Evolutionary conservation across 1,140 invertebrate genomes (phyloP).

Genomic region (Agrilus planipennis): DNA sequence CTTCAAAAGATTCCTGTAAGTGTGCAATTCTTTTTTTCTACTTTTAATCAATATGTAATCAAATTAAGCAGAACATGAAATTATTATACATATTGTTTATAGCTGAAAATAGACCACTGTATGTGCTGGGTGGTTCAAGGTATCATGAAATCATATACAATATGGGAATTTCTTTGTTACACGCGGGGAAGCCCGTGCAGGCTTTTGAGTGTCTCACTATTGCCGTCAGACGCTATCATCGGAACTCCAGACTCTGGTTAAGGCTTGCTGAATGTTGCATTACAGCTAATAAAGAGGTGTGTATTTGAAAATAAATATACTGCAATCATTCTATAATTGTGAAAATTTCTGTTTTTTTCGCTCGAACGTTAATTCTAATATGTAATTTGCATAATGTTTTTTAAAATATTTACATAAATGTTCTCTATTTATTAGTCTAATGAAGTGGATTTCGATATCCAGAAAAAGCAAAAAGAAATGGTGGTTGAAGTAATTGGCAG

Average conservation of each 20-base stretch:
- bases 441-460: conserved; percentile 51
- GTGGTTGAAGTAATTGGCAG: conserved; percentile 49
- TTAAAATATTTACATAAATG: too few relatives aligned
- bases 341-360: too few relatives aligned
- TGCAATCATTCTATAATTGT: too few relatives aligned
- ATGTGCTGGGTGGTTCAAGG: conserved; percentile 44
- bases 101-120: conserved; percentile 37
- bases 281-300: conserved; percentile 53
- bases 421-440: conserved; percentile 54
- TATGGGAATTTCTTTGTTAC: conserved; percentile 74
- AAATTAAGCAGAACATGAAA: neutral
- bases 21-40: neutral
- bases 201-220: conserved; percentile 90
- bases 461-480: conserved; percentile 47
- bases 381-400: too few relatives aligned
- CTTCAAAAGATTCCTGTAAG: conserved; percentile 17
- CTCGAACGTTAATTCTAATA: too few relatives aligned
- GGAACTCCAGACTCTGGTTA: conserved; percentile 83
- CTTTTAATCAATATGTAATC: neutral
- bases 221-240: conserved; percentile 72
- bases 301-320: conserved; percentile 17
- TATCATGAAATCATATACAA: conserved; percentile 82
- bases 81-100: conserved; percentile 1
- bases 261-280: conserved; percentile 88
- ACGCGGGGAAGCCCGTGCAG: conserved; percentile 62